Base-by-base conservation (phyloP, 2,888 invertebrate species). In the Thysanoteuthis rhombus region DNA sequence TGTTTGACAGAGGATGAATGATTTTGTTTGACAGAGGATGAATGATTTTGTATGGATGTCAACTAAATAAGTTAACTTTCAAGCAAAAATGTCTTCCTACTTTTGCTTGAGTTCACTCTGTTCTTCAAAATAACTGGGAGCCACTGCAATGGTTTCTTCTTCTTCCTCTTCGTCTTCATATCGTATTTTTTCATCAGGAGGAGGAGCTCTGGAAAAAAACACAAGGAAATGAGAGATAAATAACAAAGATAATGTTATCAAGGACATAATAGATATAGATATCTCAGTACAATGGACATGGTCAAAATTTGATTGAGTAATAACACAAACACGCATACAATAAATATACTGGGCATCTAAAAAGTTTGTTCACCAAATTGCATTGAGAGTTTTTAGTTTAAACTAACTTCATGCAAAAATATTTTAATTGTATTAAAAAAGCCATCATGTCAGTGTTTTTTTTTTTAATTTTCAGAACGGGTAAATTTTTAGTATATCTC, bases 41-140 rank as follows among this genome's bases (percentile, higher is more conserved):
- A 42, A 42, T 42, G 42, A 42, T 42, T 42, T 42, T 42, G 42
- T 42, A 1, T 28, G 1, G 22, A 12, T 5, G 22, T 58, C 28
- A 58, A 58, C 32, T 28, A 25, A 4, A 3, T 90, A 38, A 38
- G 90, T 3, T 28, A 90, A 90, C 52, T 58, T 39, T 32, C 22
- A 92, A 52, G 28, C 6, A 40, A 42, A 42, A 75, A 93, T 10
- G 92, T 93, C 16, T 91, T 97, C 98, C 93, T 98, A 98, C 97
- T 98, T 98, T 93, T 98, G 97, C 96, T 98, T 98, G 5, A 98
- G 96, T 93, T 97, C 97, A 91, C 97, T 97, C 96, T 98, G 98
- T 96, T 98, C 98, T 96, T 98, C 98, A 16, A 97, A 97, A 95
- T 98, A 98, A 39, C 94, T 94, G 52, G 94, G 93, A n/a, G 36